Evolutionary conservation across 2,888 invertebrate species (phyloP), one percentile per base, ranked within the genome.

Genomic region (Drosophila algonquin): DNA sequence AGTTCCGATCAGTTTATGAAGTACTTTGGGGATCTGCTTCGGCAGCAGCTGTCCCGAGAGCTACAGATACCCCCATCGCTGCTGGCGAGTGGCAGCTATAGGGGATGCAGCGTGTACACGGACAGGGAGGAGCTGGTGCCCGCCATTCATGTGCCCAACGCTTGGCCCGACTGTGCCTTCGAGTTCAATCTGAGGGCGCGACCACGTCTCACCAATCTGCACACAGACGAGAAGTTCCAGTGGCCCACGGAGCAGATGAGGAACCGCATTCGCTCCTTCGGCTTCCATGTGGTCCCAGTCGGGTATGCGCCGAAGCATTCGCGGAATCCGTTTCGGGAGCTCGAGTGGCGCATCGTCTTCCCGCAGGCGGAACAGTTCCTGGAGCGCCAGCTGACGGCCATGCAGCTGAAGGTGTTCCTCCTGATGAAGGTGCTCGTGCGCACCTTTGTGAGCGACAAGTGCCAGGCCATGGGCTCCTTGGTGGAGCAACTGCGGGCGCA

Each of bases 291-390:
- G 30, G 93, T 96, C 12, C 97, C 97, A 0, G 92, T 95, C 73
- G 96, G 96, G 8, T 95, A 94, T 90, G 93, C 94, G 52, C 94
- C 94, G 6, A 95, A 95, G 84, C 93, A 94, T 60, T 94, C 94
- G 2, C 90, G 92, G 18, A 95, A 95, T 90, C 92, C 93, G 0
- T 93, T 94, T 40, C 93, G 94, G 55, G 94, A 94, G 67, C 92
- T 96, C 21, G 96, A 97, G 90, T 97, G 97, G 97, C 95, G 95
- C 90, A 93, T 97, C 3, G 93, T 94, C 47, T 97, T 96, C 88
- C 96, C 96, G 0, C 94, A 95, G 61, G 96, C 96, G 0, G 96
- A 97, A 90, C 93, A 95, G 27, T 96, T 94, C 87, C 92, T 97
- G 75, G 95, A 97, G 89, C 94, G 95, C 16, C 94, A 94, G 76